These are phyloP conservation scores for Nibea coibor DNA, from an alignment of 2,113 vertebrate genomes.

Conservation along the genomic window DNA sequence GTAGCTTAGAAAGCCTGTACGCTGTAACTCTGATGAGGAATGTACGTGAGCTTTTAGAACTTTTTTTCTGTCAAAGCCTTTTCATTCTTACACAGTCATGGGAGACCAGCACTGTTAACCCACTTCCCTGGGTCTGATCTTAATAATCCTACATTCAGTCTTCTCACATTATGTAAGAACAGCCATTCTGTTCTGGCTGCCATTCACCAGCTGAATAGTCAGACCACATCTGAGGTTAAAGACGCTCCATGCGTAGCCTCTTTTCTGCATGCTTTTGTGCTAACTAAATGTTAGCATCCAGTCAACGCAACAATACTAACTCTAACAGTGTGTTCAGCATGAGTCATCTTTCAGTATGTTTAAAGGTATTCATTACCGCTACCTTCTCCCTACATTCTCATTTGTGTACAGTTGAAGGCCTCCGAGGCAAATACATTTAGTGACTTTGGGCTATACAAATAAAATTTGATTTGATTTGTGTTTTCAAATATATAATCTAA, in stretches of 20 bases:
- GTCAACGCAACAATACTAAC: background rate
- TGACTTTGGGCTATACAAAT: no score
- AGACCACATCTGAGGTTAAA: background rate
- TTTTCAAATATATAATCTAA: background rate
- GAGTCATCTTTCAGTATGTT: background rate
- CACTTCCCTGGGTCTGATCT: slow-evolving; percentile 48
- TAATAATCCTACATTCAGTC: slow-evolving; percentile 38
- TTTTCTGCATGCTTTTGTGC: background rate
- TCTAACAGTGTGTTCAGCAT: background rate
- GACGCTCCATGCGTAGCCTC: background rate
- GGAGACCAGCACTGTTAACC: slow-evolving; percentile 58
- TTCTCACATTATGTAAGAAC: slow-evolving; percentile 46
- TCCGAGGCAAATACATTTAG: no score
- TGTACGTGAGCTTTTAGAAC: slow-evolving; percentile 18
- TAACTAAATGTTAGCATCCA: background rate
- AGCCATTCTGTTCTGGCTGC: background rate
- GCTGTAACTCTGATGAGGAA: slow-evolving; percentile 18
- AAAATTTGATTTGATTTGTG: no score
- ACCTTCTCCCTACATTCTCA: background rate
- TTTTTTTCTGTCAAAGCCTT: slow-evolving; percentile 39
- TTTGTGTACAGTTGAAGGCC: background rate
- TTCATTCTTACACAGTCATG: slow-evolving; percentile 61
- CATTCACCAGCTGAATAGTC: background rate
- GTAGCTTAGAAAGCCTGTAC: slow-evolving; percentile 15
- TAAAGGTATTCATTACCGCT: background rate